A percentile compares a stretch with the other conserved stretches of the same genome.
Conservation (phyloP, 1,140 invertebrate genomes). For the Zeugodacus cucurbitae region DNA sequence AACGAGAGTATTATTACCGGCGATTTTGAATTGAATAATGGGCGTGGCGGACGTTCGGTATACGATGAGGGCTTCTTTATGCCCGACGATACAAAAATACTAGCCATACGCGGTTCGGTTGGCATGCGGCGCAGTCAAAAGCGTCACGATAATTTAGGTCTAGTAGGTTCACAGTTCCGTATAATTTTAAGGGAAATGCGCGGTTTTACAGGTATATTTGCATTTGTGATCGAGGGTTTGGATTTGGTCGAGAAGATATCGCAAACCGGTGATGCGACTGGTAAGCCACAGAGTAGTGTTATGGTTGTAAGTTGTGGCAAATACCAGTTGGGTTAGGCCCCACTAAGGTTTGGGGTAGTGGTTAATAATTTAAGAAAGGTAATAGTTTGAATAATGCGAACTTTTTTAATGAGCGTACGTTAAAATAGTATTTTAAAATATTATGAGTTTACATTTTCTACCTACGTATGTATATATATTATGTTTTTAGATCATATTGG, state of each 20-base stretch:
- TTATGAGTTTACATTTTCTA: too few species aligned
- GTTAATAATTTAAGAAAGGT: not conserved
- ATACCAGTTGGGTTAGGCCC: slow-evolving; percentile 66
- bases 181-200: slow-evolving; percentile 84
- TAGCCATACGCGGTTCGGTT: slow-evolving; percentile 80
- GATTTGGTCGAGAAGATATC: slow-evolving; percentile 84
- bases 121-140: slow-evolving; percentile 86
- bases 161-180: slow-evolving; percentile 87
- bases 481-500: too few species aligned
- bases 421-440: too few species aligned
- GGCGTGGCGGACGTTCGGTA: slow-evolving; percentile 80
- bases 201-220: slow-evolving; percentile 86
- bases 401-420: not conserved
- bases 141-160: slow-evolving; percentile 80
- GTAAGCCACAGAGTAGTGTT: slow-evolving; percentile 80
- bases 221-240: slow-evolving; percentile 82
- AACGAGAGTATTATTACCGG: slow-evolving; percentile 83
- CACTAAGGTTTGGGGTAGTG: not conserved
- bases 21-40: slow-evolving; percentile 85
- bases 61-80: slow-evolving; percentile 83
- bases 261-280: slow-evolving; percentile 78
- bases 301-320: slow-evolving; percentile 82
- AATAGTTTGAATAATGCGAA: too few species aligned
- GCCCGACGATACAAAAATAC: slow-evolving; percentile 83
- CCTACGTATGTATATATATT: too few species aligned